A percentile compares a stretch with the other conserved stretches of the same genome.
Conservation (phyloP, 2,113 vertebrate species). For the Zosterops hypoxanthus region DNA sequence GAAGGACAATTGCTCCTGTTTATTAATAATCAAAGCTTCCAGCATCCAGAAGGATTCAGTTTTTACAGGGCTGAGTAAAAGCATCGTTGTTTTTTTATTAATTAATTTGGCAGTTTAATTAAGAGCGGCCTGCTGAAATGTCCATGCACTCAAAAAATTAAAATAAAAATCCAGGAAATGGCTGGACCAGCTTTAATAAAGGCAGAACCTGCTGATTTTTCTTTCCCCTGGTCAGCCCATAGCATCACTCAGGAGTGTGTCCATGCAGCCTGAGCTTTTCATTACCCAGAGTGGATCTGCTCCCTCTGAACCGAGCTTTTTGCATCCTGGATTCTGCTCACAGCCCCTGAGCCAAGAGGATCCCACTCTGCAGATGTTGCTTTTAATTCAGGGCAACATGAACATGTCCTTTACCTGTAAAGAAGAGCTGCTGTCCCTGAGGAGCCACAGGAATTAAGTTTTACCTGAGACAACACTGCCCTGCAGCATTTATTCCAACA, state of each 20-base stretch:
- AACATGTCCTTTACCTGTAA: background rate
- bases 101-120: background rate
- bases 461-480: background rate
- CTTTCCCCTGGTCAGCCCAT: background rate
- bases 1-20: background rate
- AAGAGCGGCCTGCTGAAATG: background rate
- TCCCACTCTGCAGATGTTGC: background rate
- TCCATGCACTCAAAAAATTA: accelerated
- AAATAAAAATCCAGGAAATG: background rate
- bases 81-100: background rate
- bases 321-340: background rate
- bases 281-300: background rate
- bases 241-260: background rate
- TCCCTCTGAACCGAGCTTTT: background rate
- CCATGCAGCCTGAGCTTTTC: too few relatives aligned
- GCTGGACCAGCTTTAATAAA: background rate
- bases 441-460: background rate
- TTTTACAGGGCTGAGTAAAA: background rate
- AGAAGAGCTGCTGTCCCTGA: background rate
- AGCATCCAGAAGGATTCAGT: background rate
- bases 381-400: background rate
- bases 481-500: background rate
- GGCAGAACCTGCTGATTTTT: background rate
- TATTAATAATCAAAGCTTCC: background rate
- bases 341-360: accelerated